Evolutionary conservation across 1,140 invertebrate genomes (phyloP), one percentile per base, ranked within the genome.

Genomic region (Carcinoscorpius rotundicauda): DNA sequence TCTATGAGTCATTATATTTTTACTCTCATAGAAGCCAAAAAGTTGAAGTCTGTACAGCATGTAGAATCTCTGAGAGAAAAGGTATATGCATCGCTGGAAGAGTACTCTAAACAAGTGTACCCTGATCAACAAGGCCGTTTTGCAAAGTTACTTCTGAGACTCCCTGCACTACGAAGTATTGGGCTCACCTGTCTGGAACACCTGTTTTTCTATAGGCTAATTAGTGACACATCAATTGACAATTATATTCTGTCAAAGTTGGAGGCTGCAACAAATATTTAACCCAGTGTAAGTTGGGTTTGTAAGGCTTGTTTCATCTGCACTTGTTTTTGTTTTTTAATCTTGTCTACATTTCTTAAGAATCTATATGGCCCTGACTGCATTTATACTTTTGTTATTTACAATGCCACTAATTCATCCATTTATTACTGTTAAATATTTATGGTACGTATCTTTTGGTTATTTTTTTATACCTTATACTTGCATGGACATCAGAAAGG

Each of bases 101-200:
- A 97, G 71, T 96, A 98, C 79, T 93, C 88, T 68, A 86, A 89
- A 70, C 82, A 84, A 3, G 84, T 84, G 63, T 90, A 92, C 80
- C 86, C 91, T 4, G 85, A 88, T n/a, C 93, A 98, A 74, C 86
- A 91, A 49, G 92, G 92, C 4, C 83, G 96, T 52, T 98, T 98
- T 78, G 92, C 94, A 29, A 94, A 97, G 75, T 78, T 98, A 4
- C 79, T 98, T 64, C 79, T 98, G 56, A 86, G 96, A 67, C 80
- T 98, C 73, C 96, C 96, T 3, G 90, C 94, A 4, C 82, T 98
- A 10, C 83, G 95, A 60, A 97, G 93, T 66, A 97, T 98, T 73
- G 93, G 91, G 49, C 83, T 98, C 29, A 97, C 97, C 79, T 96
- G 93, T 79, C 81, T 91, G 71, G 93, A 98, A 76, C 91, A 96